Base-by-base conservation (phyloP, 2,797 vertebrate species). In the Lates japonicus region DNA sequence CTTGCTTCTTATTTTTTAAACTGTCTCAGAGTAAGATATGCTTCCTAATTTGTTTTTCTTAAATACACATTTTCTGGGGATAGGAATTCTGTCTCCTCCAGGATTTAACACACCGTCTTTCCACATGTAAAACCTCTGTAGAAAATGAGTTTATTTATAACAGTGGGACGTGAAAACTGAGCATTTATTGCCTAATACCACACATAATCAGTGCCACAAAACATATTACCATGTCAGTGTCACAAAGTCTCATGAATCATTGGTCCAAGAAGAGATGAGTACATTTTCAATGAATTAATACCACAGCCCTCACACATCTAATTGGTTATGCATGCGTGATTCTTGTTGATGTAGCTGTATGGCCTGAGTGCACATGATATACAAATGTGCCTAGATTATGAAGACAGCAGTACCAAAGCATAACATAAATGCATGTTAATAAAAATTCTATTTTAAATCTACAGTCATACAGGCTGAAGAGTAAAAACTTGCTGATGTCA, bases 231-330 rank as follows among this genome's bases (percentile, higher is more conserved):
- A 9, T 65, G 20, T 52, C 71, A 17, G n/a, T 25, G 20, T 71
- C 35, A 17, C 13, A 1, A 37, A 60, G 20, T 49, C 25, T 17
- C 3, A 17, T 17, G 2, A 41, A 44, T 29, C 11, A 25, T 16
- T 51, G 59, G 54, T 41, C 14, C 2, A 4, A 2, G 33, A 16
- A 22, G 52, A 54, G 48, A 52, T 37, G 35, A 48, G 17, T 51
- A 44, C 49, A 35, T 31, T 58, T n/a, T 22, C 31, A 57, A 48
- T 79, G 7, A 71, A 71, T 62, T 51, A 57, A 37, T 31, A 33
- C 6, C 17, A 25, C 33, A 25, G 31, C 31, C 55, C 42, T 9
- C 19, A 41, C 48, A 25, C 39, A 41, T 22, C n/a, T 52, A 49
- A 54, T 29, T 54, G 31, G 5, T 58, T 31, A 41, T 66, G 22